Conservation (phyloP, 1,140 invertebrate genomes). For the Lordiphosa stackelbergi region DNA sequence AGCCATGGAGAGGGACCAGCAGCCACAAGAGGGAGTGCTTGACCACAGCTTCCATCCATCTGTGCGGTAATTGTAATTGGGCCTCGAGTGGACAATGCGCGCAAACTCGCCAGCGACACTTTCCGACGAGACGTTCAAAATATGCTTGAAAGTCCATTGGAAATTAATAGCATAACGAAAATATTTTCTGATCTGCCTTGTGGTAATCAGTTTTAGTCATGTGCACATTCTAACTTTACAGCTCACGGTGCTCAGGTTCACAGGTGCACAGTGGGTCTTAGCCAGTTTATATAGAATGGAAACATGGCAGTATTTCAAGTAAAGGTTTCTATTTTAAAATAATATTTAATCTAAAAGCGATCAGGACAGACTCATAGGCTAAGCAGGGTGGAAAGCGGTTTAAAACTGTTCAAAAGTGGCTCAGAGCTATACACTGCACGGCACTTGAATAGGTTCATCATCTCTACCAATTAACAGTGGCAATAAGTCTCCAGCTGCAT, state of each 20-base stretch:
- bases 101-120: conserved; percentile 5
- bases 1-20: conserved; percentile 45
- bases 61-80: conserved; percentile 46
- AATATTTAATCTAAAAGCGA: too few species aligned
- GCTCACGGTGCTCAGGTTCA: not conserved
- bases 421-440: too few species aligned
- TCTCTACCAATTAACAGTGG: too few species aligned
- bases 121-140: conserved; percentile 6
- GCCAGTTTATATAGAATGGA: too few species aligned
- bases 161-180: conserved; percentile 22
- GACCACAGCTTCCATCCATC: conserved; percentile 51
- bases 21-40: conserved; percentile 6
- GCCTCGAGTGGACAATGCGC: conserved; percentile 1
- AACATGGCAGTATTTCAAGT: too few species aligned
- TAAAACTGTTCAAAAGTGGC: too few species aligned
- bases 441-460: too few species aligned
- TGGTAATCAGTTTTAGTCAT: conserved; percentile 59
- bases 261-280: conserved; percentile 7
- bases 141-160: conserved; percentile 5
- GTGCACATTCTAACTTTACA: conserved; percentile 21
- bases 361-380: too few species aligned
- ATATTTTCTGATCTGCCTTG: conserved; percentile 62
- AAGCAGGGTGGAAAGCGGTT: too few species aligned
- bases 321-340: too few species aligned
- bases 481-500: too few species aligned